Conservation (phyloP, 2,113 vertebrate genomes). For the Callipepla squamata region DNA sequence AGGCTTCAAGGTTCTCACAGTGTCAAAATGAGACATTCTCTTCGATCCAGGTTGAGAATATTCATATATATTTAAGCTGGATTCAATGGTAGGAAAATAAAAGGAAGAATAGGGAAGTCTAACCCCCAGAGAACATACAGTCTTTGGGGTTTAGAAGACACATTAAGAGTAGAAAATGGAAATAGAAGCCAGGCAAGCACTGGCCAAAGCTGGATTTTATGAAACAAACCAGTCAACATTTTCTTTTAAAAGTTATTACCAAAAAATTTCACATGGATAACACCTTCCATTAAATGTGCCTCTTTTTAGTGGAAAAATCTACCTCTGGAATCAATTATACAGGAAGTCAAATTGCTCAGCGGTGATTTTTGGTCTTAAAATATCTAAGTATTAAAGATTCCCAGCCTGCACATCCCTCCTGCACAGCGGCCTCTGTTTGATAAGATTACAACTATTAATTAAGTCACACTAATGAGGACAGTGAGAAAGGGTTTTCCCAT, state of each 20-base stretch:
- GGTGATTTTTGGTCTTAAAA: not conserved
- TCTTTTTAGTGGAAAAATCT: not conserved
- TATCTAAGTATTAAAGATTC: slow-evolving; percentile 17
- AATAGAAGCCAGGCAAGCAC: not conserved
- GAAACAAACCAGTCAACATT: not conserved
- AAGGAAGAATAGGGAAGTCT: not conserved
- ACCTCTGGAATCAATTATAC: not conserved
- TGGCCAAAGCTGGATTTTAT: not conserved
- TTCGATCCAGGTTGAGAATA: not conserved
- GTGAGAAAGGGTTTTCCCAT: not conserved
- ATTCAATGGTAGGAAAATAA: not conserved
- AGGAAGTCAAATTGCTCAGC: not conserved
- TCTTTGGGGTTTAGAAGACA: not conserved
- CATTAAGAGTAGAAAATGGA: not conserved
- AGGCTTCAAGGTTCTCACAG: not conserved
- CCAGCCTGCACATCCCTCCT: not conserved
- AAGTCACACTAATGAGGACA: slow-evolving; percentile 36
- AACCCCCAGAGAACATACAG: not conserved
- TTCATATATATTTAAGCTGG: not conserved
- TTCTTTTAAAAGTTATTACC: not conserved
- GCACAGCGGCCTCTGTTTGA: not conserved
- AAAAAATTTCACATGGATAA: not conserved
- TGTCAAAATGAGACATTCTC: not conserved
- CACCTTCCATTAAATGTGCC: not conserved
- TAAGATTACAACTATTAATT: slow-evolving; percentile 41